A percentile compares a stretch with the other conserved stretches of the same genome.
phyloP scores from a whole-genome alignment of 2,797 vertebrate genomes.

The Phaenicophaeus curvirostris region DNA sequence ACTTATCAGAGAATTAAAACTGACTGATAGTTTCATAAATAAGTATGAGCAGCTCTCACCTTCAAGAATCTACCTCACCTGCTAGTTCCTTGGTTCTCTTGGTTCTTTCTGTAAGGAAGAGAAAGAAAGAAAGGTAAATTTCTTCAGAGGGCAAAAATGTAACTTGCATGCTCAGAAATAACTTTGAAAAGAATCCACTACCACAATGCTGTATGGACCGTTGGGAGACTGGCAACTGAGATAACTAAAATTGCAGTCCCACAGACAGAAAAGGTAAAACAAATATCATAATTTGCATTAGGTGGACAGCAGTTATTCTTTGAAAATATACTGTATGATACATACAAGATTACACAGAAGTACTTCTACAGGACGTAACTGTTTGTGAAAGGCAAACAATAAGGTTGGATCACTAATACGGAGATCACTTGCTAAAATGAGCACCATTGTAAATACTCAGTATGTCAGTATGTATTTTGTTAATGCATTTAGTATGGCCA shows the following conservation, averaged over 20 bases:
- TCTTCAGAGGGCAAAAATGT: neutral
- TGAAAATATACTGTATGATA: neutral
- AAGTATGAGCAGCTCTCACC: neutral
- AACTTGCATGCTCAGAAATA: neutral
- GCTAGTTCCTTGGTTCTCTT: neutral
- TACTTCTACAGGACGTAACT: neutral
- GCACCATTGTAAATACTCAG: neutral
- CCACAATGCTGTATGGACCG: neutral
- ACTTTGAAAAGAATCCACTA: neutral
- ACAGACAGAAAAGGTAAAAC: neutral
- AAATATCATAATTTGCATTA: neutral
- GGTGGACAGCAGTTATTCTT: neutral
- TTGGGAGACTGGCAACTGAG: neutral
- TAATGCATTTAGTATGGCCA: neutral
- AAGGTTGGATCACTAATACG: neutral
- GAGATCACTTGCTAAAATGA: neutral
- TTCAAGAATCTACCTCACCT: neutral
- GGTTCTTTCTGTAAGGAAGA: neutral
- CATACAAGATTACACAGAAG: neutral
- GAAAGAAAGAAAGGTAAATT: neutral
- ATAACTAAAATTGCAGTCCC: neutral
- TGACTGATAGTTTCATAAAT: neutral
- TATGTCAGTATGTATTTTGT: neutral
- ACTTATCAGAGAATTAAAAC: conserved; percentile 2
- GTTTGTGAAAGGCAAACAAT: neutral